Evolutionary conservation across 2,113 vertebrate species (phyloP), one percentile per base, ranked within the genome.

Genomic region (Motacilla tschutschensis): DNA sequence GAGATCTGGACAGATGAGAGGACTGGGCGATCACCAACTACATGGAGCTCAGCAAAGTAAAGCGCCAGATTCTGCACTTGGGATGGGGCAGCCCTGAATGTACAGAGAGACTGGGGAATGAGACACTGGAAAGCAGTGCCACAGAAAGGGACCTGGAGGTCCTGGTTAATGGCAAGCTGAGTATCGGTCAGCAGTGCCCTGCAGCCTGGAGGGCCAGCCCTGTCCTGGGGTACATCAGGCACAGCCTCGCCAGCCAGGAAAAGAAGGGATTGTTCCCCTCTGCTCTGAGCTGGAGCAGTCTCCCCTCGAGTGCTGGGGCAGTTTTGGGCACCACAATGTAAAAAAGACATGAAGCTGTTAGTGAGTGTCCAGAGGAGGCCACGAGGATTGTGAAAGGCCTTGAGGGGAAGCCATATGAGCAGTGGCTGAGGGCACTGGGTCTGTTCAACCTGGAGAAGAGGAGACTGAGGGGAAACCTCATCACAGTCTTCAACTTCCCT

Each of bases 401-500:
- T 6, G 54, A 55, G 28, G 43, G 33, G 43, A 58, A 47, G 54
- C 25, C 1, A 0, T 36, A 4, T 50, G 48, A 28, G 48, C 25
- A 28, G 48, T 5, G 15, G 24, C 22, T 25, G 47, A 17, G 48
- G 48, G 48, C 48, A 36, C 48, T 29, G 40, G 20, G 7, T 44
- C 59, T 64, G 59, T 3, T 25, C 38, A 31, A 16, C 48, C 48
- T 25, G 60, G 21, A 44, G 19, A 43, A 17, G 58, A 63, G 47
- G 25, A 36, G 48, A 44, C 21, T 54, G 60, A 64, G 33, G 40
- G 4, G 12, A 46, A 10, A 25, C 20, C 40, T 54, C 48, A 24
- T 3, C 3, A 4, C 31, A 53, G 12, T 5, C 2, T 4, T 6
- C 25, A 36, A 2, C 13, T 25, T 38, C 40, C 33, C 25, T 1